Percentiles rank a stretch among this genome's conserved stretches.
Evolutionary conservation across 2,888 invertebrate species (phyloP).

Genomic region (Pelosia muscerda): DNA sequence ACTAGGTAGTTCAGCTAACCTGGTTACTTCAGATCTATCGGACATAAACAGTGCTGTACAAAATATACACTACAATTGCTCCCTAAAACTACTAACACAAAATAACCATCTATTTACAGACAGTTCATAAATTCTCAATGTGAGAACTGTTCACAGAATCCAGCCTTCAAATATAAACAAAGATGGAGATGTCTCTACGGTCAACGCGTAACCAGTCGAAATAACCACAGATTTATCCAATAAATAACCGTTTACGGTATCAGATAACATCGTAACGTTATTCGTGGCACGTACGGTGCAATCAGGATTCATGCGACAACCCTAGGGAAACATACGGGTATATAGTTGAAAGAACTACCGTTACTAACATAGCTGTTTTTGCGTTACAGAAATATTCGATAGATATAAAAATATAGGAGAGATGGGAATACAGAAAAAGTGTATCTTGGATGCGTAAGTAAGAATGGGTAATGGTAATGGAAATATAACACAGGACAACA

Average conservation of each 20-base stretch:
- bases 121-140: background rate
- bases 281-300: slow-evolving; percentile 53
- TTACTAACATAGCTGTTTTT: background rate
- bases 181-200: slow-evolving; percentile 26
- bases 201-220: slow-evolving; percentile 44
- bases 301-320: slow-evolving; percentile 56
- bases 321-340: slow-evolving; percentile 32
- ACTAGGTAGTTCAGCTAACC: no score
- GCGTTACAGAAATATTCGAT: background rate
- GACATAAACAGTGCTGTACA: no score
- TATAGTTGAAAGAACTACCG: slow-evolving; percentile 12
- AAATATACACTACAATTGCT: no score
- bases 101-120: background rate
- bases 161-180: slow-evolving; percentile 15
- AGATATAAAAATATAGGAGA: background rate
- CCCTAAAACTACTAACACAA: no score
- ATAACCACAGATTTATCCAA: slow-evolving; percentile 55
- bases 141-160: background rate
- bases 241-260: slow-evolving; percentile 56
- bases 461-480: no score
- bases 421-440: background rate
- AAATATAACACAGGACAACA: no score
- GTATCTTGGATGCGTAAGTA: no score
- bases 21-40: no score
- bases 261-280: slow-evolving; percentile 44